Evolutionary conservation across 30 jellyfish, hydroid and myxozoan genomes (phyloP).

Genomic region (Cassiopea xamachana): DNA sequence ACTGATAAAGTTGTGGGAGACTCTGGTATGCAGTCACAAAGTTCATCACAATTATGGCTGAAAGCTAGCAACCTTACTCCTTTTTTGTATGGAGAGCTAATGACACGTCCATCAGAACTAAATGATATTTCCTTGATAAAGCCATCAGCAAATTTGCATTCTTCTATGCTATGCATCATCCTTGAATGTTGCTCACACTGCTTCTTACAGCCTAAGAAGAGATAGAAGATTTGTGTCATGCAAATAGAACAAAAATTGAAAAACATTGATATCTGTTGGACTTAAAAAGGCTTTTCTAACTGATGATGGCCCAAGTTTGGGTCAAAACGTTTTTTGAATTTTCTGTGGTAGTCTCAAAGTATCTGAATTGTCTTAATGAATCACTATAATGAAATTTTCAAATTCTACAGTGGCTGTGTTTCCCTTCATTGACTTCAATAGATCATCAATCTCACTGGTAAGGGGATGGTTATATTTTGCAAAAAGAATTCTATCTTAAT

Average conservation of each 20-base stretch:
- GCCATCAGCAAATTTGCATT: constrained; percentile 83
- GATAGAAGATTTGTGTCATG: neutral
- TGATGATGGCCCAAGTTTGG: no score
- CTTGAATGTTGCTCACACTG: constrained; percentile 27
- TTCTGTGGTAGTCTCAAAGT: no score
- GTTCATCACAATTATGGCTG: constrained; percentile 62
- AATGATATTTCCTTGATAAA: constrained; percentile 89
- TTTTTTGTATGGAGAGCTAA: constrained; percentile 93
- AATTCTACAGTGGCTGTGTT: no score
- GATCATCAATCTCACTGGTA: no score
- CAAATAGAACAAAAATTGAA: neutral
- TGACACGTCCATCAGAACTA: constrained; percentile 84
- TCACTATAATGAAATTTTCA: no score
- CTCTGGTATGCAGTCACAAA: constrained; percentile 46
- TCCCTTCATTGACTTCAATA: no score
- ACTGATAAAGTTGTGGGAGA: constrained; percentile 53
- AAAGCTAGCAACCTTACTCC: constrained; percentile 86
- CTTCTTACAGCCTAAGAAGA: constrained; percentile 13
- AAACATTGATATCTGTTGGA: no score
- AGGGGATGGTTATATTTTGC: no score
- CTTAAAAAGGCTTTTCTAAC: neutral
- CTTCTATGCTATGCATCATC: constrained; percentile 76
- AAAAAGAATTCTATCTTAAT: no score
- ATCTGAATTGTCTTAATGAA: no score
- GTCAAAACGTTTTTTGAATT: no score